Percentiles rank a stretch among this genome's conserved stretches.
phyloP scores from a whole-genome alignment of 2,113 vertebrate genomes.

The Albula glossodonta region DNA sequence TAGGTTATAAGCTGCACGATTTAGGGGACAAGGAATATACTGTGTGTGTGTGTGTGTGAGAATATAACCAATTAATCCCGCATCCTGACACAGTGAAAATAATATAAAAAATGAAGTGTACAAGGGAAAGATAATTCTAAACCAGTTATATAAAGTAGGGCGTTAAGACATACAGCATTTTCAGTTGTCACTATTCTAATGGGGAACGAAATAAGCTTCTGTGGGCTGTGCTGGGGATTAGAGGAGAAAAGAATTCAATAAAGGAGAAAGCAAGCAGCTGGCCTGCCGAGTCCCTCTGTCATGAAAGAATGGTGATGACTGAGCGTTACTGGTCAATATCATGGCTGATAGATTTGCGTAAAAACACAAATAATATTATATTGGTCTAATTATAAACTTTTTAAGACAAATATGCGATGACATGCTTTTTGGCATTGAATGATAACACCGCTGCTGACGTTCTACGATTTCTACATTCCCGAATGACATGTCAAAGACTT shows the following conservation, averaged over 20 bases:
- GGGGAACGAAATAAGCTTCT: neutral
- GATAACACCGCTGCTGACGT: neutral
- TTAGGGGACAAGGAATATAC: too few species aligned
- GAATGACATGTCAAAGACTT: neutral
- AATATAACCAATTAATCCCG: too few species aligned
- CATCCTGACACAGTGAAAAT: too few species aligned
- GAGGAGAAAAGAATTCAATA: neutral
- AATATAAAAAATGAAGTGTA: too few species aligned
- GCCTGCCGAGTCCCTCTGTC: neutral
- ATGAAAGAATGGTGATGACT: neutral
- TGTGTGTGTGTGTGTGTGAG: too few species aligned
- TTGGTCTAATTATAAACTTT: neutral
- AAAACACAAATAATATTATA: neutral
- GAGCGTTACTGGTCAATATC: neutral
- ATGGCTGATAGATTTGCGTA: neutral
- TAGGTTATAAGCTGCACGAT: too few species aligned
- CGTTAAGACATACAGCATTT: neutral
- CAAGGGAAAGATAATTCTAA: too few species aligned
- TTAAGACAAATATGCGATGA: neutral
- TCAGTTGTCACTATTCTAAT: neutral
- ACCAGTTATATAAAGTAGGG: too few species aligned
- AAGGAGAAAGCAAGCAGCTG: neutral
- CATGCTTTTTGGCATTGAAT: neutral
- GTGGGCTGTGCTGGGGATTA: neutral
- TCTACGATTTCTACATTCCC: neutral